Evolutionary conservation across 2,797 vertebrate species (phyloP).

Genomic region (Pteronotus mesoamericanus): DNA sequence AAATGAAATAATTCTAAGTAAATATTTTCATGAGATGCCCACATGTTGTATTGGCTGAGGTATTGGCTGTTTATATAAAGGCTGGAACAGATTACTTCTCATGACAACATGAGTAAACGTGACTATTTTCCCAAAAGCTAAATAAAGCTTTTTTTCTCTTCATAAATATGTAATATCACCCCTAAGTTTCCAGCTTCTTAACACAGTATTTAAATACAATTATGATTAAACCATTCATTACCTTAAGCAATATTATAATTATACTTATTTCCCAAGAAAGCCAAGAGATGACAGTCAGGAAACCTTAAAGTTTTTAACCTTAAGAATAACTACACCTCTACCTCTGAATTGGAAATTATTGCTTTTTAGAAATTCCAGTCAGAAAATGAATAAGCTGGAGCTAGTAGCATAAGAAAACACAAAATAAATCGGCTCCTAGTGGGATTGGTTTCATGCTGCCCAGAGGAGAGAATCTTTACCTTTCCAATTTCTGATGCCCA

Average conservation of each 20-base stretch:
- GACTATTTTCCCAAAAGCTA: slow-evolving; percentile 2
- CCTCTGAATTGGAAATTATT: not conserved
- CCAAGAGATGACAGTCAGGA: not conserved
- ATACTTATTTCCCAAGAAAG: not conserved
- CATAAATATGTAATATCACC: not conserved
- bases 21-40: not conserved
- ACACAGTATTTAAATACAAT: not conserved
- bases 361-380: not conserved
- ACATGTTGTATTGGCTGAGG: not conserved
- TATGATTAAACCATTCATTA: not conserved
- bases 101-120: not conserved
- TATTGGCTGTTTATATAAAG: not conserved
- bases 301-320: not conserved
- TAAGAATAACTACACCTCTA: not conserved
- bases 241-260: slow-evolving; percentile 19
- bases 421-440: not conserved
- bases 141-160: not conserved
- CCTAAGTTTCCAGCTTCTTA: slow-evolving; percentile 26
- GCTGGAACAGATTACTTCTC: slow-evolving; percentile 22
- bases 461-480: slow-evolving; percentile 79
- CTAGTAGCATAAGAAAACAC: not conserved
- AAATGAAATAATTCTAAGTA: slow-evolving; percentile 22
- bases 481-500: slow-evolving; percentile 98
- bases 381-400: not conserved
- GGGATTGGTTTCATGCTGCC: not conserved